Evolutionary conservation across 1,140 invertebrate species (phyloP).

Genomic region (Eumaeus atala): DNA sequence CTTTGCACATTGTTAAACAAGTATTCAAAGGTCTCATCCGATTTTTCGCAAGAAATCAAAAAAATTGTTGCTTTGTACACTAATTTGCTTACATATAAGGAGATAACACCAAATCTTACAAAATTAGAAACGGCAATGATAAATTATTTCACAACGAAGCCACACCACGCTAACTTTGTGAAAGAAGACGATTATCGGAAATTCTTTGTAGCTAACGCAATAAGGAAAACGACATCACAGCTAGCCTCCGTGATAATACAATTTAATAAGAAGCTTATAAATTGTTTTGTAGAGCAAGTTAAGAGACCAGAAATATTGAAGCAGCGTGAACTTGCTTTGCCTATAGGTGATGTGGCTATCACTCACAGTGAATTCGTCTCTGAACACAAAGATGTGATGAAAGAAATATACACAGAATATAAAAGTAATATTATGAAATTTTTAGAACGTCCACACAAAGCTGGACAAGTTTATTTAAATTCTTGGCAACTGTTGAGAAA

Average conservation of each 20-base stretch:
- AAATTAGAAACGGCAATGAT: constrained; percentile 72
- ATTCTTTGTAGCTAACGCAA: constrained; percentile 57
- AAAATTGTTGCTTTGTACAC: constrained; percentile 52
- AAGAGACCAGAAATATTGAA: constrained; percentile 50
- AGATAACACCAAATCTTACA: constrained; percentile 61
- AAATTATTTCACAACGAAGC: constrained; percentile 76
- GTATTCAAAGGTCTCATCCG: constrained; percentile 42
- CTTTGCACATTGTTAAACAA: constrained; percentile 53
- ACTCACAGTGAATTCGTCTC: constrained; percentile 48
- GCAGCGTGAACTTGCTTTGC: constrained; percentile 76
- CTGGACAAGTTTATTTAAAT: constrained; percentile 75
- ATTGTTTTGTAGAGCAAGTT: constrained; percentile 64
- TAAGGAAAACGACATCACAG: constrained; percentile 70
- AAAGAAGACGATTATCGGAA: constrained; percentile 66
- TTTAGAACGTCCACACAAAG: constrained; percentile 79
- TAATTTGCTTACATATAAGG: constrained; percentile 46
- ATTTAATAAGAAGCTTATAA: constrained; percentile 60
- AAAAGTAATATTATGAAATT: constrained; percentile 76
- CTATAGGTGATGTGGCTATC: constrained; percentile 70
- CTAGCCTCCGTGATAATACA: constrained; percentile 71
- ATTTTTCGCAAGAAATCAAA: constrained; percentile 42
- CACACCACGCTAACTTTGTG: constrained; percentile 71
- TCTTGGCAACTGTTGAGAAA: constrained; percentile 68
- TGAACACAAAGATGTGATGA: constrained; percentile 57
- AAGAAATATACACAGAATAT: constrained; percentile 73